These are phyloP conservation scores for Chionodraco myersi DNA, from an alignment of 2,113 vertebrate genomes.

Conservation along the genomic window DNA sequence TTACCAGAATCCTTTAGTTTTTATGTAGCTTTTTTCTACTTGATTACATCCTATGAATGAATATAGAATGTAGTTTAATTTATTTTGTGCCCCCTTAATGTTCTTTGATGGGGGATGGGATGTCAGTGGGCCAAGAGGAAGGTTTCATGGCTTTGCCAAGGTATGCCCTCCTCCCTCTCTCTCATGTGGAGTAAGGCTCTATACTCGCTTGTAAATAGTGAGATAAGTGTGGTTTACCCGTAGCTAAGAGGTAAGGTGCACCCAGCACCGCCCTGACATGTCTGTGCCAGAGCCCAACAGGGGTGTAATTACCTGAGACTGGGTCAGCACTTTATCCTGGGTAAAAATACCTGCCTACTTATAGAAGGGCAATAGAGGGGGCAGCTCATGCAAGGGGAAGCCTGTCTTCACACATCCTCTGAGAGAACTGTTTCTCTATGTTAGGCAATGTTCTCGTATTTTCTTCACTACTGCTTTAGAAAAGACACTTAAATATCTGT, in stretches of 20 bases:
- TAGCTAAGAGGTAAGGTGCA: constrained; percentile 76
- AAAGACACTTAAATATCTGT: constrained; percentile 36
- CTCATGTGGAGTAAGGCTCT: constrained; percentile 66
- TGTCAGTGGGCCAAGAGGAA: constrained; percentile 58
- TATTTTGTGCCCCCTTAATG: constrained; percentile 47
- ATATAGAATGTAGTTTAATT: constrained; percentile 56
- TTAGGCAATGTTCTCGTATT: constrained; percentile 10
- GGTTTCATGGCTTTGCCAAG: constrained; percentile 66
- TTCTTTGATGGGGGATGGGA: constrained; percentile 53
- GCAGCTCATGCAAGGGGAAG: constrained; percentile 63
- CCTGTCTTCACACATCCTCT: constrained; percentile 57
- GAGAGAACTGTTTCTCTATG: constrained; percentile 31
- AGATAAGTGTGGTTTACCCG: constrained; percentile 78
- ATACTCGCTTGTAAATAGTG: constrained; percentile 71
- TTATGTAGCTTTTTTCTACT: constrained; percentile 45
- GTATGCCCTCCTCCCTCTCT: constrained; percentile 69
- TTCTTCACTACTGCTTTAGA: constrained; percentile 28
- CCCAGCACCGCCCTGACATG: constrained; percentile 72
- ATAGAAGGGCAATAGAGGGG: constrained; percentile 61
- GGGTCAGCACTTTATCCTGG: constrained; percentile 80
- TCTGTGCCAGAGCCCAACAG: constrained; percentile 79
- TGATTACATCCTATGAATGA: constrained; percentile 53
- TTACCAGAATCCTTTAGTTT: constrained; percentile 53
- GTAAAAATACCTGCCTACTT: constrained; percentile 81
- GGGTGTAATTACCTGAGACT: constrained; percentile 82